A percentile compares a stretch with the other conserved stretches of the same genome.
These are phyloP conservation scores for Brachionus paranguensis DNA, from an alignment of 1,140 invertebrate species.

Conservation along the genomic window DNA sequence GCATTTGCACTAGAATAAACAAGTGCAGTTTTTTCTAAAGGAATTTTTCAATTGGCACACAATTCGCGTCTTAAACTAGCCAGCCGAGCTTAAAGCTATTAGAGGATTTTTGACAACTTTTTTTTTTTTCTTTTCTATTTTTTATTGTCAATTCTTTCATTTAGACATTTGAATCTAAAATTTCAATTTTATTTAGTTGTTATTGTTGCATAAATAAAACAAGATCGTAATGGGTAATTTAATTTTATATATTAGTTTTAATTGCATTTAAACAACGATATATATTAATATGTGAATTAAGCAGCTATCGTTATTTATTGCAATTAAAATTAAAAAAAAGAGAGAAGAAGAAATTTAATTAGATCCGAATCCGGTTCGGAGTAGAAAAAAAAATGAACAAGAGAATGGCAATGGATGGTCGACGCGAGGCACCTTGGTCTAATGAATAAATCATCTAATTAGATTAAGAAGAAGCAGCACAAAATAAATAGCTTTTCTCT, in stretches of 20 bases:
- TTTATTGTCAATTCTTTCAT: no score
- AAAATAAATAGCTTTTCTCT: neutral
- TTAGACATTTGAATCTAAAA: no score
- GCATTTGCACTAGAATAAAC: neutral
- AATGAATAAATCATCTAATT: constrained; percentile 24
- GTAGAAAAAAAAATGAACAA: neutral
- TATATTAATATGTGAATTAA: neutral
- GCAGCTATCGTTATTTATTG: neutral
- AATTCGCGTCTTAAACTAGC: neutral
- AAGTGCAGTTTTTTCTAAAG: neutral
- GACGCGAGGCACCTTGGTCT: neutral
- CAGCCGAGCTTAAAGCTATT: neutral
- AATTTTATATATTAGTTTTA: constrained; percentile 19
- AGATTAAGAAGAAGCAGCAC: neutral
- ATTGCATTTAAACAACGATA: neutral
- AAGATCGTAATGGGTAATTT: constrained; percentile 14
- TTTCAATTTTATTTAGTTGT: neutral
- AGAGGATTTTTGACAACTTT: neutral
- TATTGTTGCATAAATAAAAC: neutral
- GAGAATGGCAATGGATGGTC: neutral
- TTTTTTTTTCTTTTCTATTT: neutral
- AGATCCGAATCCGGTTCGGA: neutral
- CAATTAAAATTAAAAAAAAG: neutral
- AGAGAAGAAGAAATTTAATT: neutral
- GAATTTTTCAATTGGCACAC: neutral